Evolutionary conservation across 2,113 vertebrate species (phyloP), one percentile per base, ranked within the genome.

Genomic region (Anhinga anhinga): DNA sequence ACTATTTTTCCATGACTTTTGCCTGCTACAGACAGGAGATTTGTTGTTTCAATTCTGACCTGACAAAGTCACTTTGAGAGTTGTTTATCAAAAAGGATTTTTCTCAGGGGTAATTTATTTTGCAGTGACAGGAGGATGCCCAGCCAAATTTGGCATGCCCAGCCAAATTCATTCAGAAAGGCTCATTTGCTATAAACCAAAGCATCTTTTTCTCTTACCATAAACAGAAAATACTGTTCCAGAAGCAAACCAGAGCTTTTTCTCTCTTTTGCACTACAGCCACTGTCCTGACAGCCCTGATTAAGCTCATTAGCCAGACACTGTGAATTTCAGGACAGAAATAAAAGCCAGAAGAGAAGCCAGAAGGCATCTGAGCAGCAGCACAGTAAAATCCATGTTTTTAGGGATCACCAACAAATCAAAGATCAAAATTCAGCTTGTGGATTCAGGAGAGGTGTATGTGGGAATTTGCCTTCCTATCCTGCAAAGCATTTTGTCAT

Each of bases 1-100:
- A 8, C 21, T 69, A 3, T 16, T 86, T 78, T 78, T 15, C 27
- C 61, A 65, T 72, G 71, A 61, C 67, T 93, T 79, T 59, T 44
- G 34, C 63, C 47, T 1, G 27, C 70, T 66, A 61, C 56, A 82
- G 84, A 70, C 81, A 95, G 55, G 55, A 87, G 59, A 88, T 63
- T 81, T 95, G 77, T 94, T 69, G 70, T 79, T 89, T 83, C 83
- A 94, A 74, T 95, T 90, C 84, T 74, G 65, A 82, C 58, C 55
- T 88, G 82, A 92, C 74, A 92, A 88, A 95, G 84, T 56, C 59
- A 47, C 82, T 82, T 52, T 45, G 11, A 52, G 63, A 71, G 67
- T 45, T 81, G 44, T 94, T 95, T 71, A 86, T 91, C 92, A 93
- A 88, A 90, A 67, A 19, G 50, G 15, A 49, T 27, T 88, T 86